Evolutionary conservation across 2,797 vertebrate genomes (phyloP), one percentile per base, ranked within the genome.

Genomic region (Gobionotothen gibberifrons): DNA sequence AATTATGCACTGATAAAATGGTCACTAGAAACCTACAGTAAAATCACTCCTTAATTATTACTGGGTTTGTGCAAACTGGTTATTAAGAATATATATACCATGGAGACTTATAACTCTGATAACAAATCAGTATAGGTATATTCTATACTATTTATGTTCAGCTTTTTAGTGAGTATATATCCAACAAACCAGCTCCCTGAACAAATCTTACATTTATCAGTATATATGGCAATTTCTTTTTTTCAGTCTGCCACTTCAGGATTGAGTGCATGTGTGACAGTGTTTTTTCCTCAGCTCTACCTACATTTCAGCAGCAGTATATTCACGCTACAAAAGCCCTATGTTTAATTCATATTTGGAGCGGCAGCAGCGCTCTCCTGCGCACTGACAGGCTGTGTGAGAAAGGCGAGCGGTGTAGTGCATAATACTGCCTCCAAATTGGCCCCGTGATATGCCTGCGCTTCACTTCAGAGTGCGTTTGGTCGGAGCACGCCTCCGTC

Each of bases 261-360:
- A 81, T 48, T 69, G 51, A 79, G 67, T 63, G 80, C 67, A 77
- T 79, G 79, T 77, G 69, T 62, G 62, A 6, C 71, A 74, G 49
- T 77, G 43, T 76, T 81, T 70, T 69, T 49, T 81, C 51, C 68
- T 76, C 10, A 64, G 82, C 78, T 89, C 78, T 60, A 79, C 80
- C 76, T 87, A 85, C 81, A 86, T 89, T 91, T 88, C 85, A 82
- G 84, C 81, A 76, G 83, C 79, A 70, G 79, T 90, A 79, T 85
- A 87, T 92, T 86, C 84, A 84, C 59, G 73, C 83, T 88, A 90
- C 90, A 86, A 89, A 89, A 86, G 78, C 75, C 76, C 84, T 49
- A 92, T 93, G 91, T 92, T 91, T 92, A 92, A 92, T 92, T 92
- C 90, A 92, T 92, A 88, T 82, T 85, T 70, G 81, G 83, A 89